Conservation (phyloP, 2,113 vertebrate genomes). For the Albula glossodonta region DNA sequence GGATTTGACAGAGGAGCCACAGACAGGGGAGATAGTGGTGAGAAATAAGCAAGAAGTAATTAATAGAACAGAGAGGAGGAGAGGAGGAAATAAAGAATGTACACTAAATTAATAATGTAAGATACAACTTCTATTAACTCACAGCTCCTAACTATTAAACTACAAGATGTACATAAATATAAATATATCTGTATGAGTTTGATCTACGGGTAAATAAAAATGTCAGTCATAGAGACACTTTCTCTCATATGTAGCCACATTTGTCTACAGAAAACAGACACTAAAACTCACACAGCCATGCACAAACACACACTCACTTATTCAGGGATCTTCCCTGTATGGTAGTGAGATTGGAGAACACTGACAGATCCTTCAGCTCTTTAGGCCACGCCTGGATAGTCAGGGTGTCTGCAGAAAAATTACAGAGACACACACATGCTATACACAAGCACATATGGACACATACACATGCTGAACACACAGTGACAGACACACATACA, state of each 20-base stretch:
- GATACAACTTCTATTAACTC: too few relatives aligned
- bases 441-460: neutral
- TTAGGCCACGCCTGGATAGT: conserved; percentile 91
- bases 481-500: conserved; percentile 23
- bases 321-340: conserved; percentile 85
- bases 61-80: conserved; percentile 29
- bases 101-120: neutral
- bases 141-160: too few relatives aligned
- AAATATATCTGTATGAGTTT: too few relatives aligned
- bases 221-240: too few relatives aligned
- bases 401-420: conserved; percentile 73
- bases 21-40: neutral
- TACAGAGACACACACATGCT: conserved; percentile 20
- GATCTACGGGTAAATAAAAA: too few relatives aligned
- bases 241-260: neutral
- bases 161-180: too few relatives aligned
- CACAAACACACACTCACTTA: conserved; percentile 70
- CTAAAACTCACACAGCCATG: neutral
- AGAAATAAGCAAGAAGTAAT: neutral
- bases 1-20: too few relatives aligned
- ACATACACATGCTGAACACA: neutral
- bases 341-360: conserved; percentile 89
- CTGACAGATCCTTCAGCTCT: conserved; percentile 86
- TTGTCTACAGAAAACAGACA: neutral
- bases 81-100: conserved; percentile 25